Conservation (phyloP, 2,113 vertebrate genomes). For the Albula glossodonta region DNA sequence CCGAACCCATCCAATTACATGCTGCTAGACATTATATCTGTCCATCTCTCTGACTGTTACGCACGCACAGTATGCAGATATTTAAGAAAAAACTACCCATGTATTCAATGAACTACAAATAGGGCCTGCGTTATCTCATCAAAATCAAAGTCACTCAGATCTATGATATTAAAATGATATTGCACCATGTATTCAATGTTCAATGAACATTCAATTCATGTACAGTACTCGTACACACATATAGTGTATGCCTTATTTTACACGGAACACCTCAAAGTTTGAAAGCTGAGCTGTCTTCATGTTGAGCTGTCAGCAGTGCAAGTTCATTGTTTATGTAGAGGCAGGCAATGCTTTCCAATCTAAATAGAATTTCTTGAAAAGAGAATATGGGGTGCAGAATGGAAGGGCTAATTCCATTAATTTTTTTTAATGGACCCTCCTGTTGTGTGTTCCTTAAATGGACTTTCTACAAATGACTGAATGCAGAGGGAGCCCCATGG, state of each 20-base stretch:
- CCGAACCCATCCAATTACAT: slow-evolving; percentile 59
- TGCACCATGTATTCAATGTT: too few relatives aligned
- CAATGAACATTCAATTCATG: too few relatives aligned
- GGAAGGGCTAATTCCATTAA: slow-evolving; percentile 41
- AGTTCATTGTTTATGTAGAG: slow-evolving; percentile 62
- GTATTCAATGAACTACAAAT: neutral
- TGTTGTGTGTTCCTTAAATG: slow-evolving; percentile 59
- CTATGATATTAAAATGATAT: neutral
- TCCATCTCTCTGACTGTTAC: slow-evolving; percentile 24
- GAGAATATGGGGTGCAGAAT: too few relatives aligned
- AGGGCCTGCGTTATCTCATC: neutral
- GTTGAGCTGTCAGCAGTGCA: slow-evolving; percentile 73
- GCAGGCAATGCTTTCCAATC: slow-evolving; percentile 29
- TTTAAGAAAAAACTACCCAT: neutral
- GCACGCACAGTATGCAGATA: neutral
- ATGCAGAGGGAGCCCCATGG: neutral
- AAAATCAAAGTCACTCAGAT: neutral
- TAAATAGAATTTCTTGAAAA: too few relatives aligned
- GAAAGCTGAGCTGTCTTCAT: slow-evolving; percentile 70
- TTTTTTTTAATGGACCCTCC: neutral
- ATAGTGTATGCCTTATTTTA: neutral
- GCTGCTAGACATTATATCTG: slow-evolving; percentile 54
- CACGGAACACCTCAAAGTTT: slow-evolving; percentile 50
- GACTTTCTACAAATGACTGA: slow-evolving; percentile 30
- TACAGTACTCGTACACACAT: neutral